Percentiles rank a stretch among this genome's conserved stretches.
phyloP scores from a whole-genome alignment of 1,140 invertebrate genomes.

The Drosophila fuyamai region DNA sequence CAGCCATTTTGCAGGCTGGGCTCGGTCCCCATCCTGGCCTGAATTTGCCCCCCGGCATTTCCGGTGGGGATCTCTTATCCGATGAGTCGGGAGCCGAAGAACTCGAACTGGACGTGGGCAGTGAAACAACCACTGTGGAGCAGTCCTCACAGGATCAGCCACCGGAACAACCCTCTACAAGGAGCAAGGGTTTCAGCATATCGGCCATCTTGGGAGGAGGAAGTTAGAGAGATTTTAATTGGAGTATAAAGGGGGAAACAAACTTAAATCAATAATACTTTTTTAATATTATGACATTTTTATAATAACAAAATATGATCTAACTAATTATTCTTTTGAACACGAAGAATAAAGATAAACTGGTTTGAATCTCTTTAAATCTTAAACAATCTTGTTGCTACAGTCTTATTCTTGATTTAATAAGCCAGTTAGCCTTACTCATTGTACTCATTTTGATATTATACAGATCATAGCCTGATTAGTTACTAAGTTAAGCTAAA shows the following conservation, averaged over 20 bases:
- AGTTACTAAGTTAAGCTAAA: constrained; percentile 42
- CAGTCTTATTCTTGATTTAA: constrained; percentile 9
- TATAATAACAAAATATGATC: no score
- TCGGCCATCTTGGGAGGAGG: constrained; percentile 77
- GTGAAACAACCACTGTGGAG: constrained; percentile 45
- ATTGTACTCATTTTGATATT: constrained; percentile 45
- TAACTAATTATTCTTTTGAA: not conserved
- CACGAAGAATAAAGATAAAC: not conserved
- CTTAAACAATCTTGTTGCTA: no score
- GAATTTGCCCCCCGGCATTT: constrained; percentile 49
- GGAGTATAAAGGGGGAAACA: not conserved
- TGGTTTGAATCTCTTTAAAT: not conserved
- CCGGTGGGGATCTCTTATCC: constrained; percentile 38
- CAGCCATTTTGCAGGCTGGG: constrained; percentile 60
- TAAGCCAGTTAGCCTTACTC: not conserved
- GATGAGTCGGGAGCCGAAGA: constrained; percentile 64
- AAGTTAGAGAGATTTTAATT: constrained; percentile 40
- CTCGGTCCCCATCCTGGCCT: constrained; percentile 63
- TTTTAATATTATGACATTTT: no score
- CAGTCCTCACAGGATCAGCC: constrained; percentile 25
- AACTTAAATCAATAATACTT: not conserved
- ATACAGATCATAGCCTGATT: constrained; percentile 59
- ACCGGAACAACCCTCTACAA: constrained; percentile 28
- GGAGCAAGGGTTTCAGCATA: constrained; percentile 77
- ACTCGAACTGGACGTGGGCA: constrained; percentile 71